Evolutionary conservation across 2,797 vertebrate genomes (phyloP).

Genomic region (Erithacus rubecula): DNA sequence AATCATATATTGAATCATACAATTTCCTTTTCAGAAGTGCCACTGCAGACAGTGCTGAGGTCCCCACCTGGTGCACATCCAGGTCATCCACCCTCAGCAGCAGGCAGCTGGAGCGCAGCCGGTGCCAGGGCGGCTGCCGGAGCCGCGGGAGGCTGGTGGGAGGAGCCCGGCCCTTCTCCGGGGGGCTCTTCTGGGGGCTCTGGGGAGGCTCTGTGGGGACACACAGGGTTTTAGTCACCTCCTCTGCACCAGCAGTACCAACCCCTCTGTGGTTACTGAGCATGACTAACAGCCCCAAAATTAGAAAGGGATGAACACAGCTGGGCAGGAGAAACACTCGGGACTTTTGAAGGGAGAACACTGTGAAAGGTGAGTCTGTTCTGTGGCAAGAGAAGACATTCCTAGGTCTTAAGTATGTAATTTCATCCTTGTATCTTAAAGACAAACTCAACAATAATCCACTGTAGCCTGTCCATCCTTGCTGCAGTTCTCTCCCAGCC

Average conservation of each 20-base stretch:
- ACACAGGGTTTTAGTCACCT: not conserved
- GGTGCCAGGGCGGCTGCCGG: conserved; percentile 77
- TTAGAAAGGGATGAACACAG: not conserved
- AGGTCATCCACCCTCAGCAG: conserved; percentile 91
- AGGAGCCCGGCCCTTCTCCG: conserved; percentile 66
- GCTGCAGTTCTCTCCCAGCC: not conserved
- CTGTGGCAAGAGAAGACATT: not conserved
- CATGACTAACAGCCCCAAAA: not conserved
- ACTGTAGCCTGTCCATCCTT: not conserved
- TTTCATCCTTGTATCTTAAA: not conserved
- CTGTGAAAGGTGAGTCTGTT: not conserved
- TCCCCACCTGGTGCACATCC: conserved; percentile 91
- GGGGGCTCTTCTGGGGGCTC: conserved; percentile 71
- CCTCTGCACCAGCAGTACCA: not conserved
- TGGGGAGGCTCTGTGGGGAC: conserved; percentile 70
- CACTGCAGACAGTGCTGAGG: not conserved
- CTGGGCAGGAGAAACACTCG: not conserved
- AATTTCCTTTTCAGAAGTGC: not conserved
- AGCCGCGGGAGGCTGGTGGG: conserved; percentile 18
- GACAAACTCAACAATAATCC: not conserved
- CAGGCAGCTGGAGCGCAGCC: conserved; percentile 90
- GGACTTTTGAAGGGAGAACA: not conserved
- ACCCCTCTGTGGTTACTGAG: not conserved
- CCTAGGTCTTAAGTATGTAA: not conserved
- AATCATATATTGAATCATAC: accelerated